phyloP scores from a whole-genome alignment of 2,113 vertebrate species.

The Abramis brama region DNA sequence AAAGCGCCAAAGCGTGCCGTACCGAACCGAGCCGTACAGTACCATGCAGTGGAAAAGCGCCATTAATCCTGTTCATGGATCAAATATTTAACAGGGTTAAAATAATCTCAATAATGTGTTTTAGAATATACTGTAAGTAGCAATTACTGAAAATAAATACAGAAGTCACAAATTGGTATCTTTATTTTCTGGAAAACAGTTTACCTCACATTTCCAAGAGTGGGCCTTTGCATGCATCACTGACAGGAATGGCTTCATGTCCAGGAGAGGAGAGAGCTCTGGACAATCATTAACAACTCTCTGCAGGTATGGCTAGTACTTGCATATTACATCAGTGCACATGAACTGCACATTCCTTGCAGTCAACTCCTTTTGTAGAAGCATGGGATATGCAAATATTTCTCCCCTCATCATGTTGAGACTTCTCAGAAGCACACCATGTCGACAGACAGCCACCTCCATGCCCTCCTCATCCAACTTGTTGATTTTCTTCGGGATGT shows the following conservation, averaged over 20 bases:
- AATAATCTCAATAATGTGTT: background rate
- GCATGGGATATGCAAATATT: constrained; percentile 30
- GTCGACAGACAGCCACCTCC: constrained; percentile 28
- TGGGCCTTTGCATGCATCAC: constrained; percentile 36
- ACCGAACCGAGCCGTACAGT: too few species aligned
- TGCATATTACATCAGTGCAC: constrained; percentile 27
- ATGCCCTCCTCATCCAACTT: constrained; percentile 32
- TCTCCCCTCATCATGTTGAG: constrained; percentile 22
- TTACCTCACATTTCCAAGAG: constrained; percentile 41
- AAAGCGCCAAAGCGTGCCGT: too few species aligned
- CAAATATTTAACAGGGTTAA: background rate
- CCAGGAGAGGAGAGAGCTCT: background rate
- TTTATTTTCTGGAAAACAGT: background rate
- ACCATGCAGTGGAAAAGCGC: too few species aligned
- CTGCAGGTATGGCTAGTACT: constrained; percentile 37
- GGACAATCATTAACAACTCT: background rate
- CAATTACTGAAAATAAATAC: background rate
- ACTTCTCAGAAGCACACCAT: constrained; percentile 1
- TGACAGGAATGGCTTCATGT: constrained; percentile 37
- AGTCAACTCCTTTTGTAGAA: background rate
- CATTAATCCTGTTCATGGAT: background rate
- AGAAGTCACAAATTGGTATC: background rate
- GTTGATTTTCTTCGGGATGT: background rate
- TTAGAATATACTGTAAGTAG: background rate
- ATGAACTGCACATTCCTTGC: background rate